Base-by-base conservation (phyloP, 2,888 invertebrate species). In the Drosophila subsilvestris region DNA sequence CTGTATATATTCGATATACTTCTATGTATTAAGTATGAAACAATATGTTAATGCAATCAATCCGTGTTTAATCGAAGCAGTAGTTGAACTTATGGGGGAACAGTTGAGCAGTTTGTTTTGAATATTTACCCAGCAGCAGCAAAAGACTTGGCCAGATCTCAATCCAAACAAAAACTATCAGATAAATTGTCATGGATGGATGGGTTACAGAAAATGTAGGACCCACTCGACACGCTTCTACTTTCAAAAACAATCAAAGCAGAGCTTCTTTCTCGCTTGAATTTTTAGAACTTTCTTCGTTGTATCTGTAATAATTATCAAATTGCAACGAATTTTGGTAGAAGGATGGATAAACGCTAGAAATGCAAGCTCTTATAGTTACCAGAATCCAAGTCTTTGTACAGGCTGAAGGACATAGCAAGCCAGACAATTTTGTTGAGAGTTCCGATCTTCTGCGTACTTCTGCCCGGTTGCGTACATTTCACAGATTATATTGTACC, bases 71-170 rank as follows among this genome's bases (percentile, higher is more conserved):
- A 45, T 61, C 62, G 62, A 44, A 20, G 48, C 43, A 48, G 50
- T 18, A 67, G 53, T 6, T n/a, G 54, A 72, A 29, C 27, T 61
- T 69, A 25, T 54, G 22, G 22, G 42, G 22, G n/a, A 20, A 12
- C 9, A 32, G 58, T 25, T 32, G 37, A 60, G 69, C 73, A 69
- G 69, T 69, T 72, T 72, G 62, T 72, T 72, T 69, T 44, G 3
- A 72, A 55, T 62, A 72, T 62, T 50, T 50, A 29, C 37, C 8
- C 27, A 27, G 27, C 37, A 37, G 14, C 45, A 43, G 63, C 48
- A 42, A 44, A 62, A 45, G 69, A 69, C 62, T 73, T n/a, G 37
- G 37, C 37, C 14, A 37, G 37, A 37, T 37, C 37, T 37, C 37
- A n/a, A 37, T 37, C 54, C 62, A 60, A 53, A 22, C 49, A 43